Evolutionary conservation across 30 jellyfish, hydroid and myxozoan genomes (phyloP).

Genomic region (Calvadosia cruxmelitensis): DNA sequence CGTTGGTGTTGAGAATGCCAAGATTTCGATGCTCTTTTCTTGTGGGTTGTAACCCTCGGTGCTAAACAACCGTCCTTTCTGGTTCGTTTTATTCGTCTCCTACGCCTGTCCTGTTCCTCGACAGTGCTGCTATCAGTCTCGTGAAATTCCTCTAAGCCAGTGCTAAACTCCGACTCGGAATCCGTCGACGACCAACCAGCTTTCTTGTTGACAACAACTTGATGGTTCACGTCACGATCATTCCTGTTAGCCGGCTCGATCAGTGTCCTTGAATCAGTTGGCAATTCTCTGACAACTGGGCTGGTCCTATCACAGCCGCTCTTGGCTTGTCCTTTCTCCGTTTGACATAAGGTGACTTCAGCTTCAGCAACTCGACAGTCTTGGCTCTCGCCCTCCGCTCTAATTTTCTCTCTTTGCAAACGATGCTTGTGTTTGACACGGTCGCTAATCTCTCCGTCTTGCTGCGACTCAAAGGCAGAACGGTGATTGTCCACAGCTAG

Average conservation of each 20-base stretch:
- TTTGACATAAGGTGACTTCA: too few relatives aligned
- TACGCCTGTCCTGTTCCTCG: not conserved
- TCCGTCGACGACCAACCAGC: not conserved
- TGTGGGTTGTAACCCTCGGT: not conserved
- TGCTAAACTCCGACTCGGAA: not conserved
- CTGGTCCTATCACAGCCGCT: too few relatives aligned
- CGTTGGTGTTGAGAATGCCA: not conserved
- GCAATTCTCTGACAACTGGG: too few relatives aligned
- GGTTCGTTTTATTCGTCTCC: not conserved
- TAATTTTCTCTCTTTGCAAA: not conserved
- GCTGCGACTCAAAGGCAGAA: not conserved
- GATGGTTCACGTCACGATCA: not conserved
- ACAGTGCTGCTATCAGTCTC: not conserved
- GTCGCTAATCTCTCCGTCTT: not conserved
- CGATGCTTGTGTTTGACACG: not conserved
- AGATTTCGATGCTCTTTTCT: too few relatives aligned
- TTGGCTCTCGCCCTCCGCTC: not conserved
- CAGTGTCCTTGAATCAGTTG: too few relatives aligned
- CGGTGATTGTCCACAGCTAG: not conserved
- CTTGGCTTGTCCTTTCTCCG: too few relatives aligned
- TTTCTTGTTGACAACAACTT: not conserved
- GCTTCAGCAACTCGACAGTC: too few relatives aligned
- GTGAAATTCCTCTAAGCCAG: not conserved
- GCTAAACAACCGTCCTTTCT: not conserved
- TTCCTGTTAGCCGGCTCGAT: too few relatives aligned